Percentiles rank a stretch among this genome's conserved stretches.
These are phyloP conservation scores for Lasioglossum pauxillum DNA, from an alignment of 2,888 invertebrate genomes.

Conservation along the genomic window DNA sequence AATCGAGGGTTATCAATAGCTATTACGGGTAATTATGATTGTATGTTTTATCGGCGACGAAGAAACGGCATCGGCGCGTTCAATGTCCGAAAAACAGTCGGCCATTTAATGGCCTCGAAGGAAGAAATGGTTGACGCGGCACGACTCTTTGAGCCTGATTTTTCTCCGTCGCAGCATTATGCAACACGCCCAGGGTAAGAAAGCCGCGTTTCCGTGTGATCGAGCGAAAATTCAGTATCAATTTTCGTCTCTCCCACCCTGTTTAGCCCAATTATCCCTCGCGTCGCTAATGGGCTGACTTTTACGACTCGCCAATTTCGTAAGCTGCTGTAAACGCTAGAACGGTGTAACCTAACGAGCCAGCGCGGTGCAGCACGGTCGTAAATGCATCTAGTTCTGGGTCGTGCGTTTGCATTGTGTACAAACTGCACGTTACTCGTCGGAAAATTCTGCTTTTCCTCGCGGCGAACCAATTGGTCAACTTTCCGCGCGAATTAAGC, in stretches of 20 bases:
- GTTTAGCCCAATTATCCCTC: constrained; percentile 55
- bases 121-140: constrained; percentile 2
- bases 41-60: background rate
- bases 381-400: constrained; percentile 62
- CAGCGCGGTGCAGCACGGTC: constrained; percentile 38
- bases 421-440: background rate
- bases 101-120: constrained; percentile 10
- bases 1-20: background rate
- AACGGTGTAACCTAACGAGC: constrained; percentile 52
- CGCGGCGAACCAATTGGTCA: background rate
- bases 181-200: background rate
- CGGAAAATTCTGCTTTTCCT: background rate
- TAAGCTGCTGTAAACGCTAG: constrained; percentile 58
- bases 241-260: constrained; percentile 47
- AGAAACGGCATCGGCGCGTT: background rate
- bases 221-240: constrained; percentile 37
- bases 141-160: constrained; percentile 12
- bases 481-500: background rate
- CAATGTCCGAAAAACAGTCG: background rate
- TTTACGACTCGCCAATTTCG: constrained; percentile 71
- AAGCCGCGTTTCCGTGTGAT: constrained; percentile 28
- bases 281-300: constrained; percentile 51
- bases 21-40: background rate
- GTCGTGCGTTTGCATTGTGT: constrained; percentile 47
- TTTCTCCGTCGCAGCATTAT: constrained; percentile 19